Percentiles rank a stretch among this genome's conserved stretches.
These are phyloP conservation scores for Archilochus colubris DNA, from an alignment of 2,113 vertebrate species.

Conservation along the genomic window DNA sequence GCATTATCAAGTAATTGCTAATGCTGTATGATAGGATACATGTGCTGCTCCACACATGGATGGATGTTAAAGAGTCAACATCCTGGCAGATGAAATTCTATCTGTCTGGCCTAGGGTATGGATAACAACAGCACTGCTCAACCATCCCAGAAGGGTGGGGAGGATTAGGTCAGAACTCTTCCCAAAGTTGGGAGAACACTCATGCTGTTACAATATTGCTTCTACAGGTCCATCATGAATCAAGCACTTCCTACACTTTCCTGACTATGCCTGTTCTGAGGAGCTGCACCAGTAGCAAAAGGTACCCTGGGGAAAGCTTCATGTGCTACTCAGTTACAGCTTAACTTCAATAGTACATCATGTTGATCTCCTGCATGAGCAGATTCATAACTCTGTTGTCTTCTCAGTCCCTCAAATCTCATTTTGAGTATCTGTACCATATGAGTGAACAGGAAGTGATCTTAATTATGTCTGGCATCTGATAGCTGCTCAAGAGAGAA, in stretches of 20 bases:
- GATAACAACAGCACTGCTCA: background rate
- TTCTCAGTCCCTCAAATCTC: background rate
- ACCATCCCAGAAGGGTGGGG: background rate
- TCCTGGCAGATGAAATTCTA: background rate
- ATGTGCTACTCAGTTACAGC: background rate
- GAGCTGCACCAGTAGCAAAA: background rate
- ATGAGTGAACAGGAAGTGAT: background rate
- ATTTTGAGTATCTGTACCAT: background rate
- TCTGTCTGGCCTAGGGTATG: background rate
- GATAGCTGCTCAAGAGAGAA: background rate
- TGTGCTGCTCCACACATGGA: background rate
- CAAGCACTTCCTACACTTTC: background rate
- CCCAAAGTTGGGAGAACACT: background rate
- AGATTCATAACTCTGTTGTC: background rate
- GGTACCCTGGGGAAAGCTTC: background rate
- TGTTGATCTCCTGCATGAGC: background rate
- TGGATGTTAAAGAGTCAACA: background rate
- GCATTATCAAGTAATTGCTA: constrained; percentile 6
- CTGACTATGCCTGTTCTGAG: background rate
- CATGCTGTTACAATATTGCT: background rate
- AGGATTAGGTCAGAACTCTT: background rate
- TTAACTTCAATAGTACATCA: background rate
- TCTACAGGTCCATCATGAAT: background rate
- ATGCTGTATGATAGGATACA: background rate
- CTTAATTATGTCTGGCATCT: background rate